A percentile compares a stretch with the other conserved stretches of the same genome.
Conservation (phyloP, 1,140 invertebrate genomes). For the Monochamus saltuarius region DNA sequence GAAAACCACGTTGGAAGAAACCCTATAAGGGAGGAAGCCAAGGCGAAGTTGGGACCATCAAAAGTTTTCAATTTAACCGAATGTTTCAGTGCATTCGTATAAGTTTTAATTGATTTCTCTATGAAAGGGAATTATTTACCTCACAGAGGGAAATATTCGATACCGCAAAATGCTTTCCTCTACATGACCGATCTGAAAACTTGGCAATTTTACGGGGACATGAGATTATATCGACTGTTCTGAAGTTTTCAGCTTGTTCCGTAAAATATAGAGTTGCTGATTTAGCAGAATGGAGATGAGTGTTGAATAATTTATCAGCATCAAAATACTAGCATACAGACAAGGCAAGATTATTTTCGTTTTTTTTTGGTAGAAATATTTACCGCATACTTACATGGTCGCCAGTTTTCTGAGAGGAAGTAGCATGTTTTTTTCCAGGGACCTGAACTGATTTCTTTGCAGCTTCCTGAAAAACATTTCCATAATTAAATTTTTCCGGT, state of each 20-base stretch:
- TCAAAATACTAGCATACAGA: not conserved
- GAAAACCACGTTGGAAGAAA: conserved; percentile 7
- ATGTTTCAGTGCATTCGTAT: not conserved
- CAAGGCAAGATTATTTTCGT: not conserved
- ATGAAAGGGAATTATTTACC: conserved; percentile 1
- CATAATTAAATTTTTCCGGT: too few relatives aligned
- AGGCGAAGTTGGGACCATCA: not conserved
- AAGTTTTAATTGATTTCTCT: not conserved
- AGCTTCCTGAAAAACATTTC: conserved; percentile 51
- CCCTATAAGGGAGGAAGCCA: not conserved
- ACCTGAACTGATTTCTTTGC: conserved; percentile 53
- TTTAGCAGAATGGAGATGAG: too few relatives aligned
- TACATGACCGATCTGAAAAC: too few relatives aligned
- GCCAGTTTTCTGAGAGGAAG: conserved; percentile 51
- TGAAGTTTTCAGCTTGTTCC: not conserved
- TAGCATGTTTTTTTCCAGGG: conserved; percentile 51
- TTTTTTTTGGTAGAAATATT: too few relatives aligned
- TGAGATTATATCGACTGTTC: not conserved
- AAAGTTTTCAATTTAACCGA: not conserved
- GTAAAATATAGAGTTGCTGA: not conserved
- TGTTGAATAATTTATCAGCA: not conserved
- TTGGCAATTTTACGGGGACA: not conserved
- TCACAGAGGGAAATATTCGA: not conserved
- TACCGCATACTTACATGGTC: conserved; percentile 55
- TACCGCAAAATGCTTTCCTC: not conserved